phyloP scores from a whole-genome alignment of 2,888 invertebrate genomes.

The Drosophila mayaguana region DNA sequence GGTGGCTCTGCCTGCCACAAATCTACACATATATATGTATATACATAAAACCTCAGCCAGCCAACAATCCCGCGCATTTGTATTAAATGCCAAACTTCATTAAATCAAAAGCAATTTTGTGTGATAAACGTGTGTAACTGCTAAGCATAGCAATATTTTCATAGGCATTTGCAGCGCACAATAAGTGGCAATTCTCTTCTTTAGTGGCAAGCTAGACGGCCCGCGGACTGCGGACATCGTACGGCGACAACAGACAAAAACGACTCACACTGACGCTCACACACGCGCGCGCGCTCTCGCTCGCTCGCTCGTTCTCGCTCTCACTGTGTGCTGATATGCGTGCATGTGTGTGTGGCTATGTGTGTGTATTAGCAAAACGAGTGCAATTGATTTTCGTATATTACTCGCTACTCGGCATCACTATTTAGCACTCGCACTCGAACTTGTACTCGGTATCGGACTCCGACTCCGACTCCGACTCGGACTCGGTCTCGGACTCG shows the following conservation, averaged over 20 bases:
- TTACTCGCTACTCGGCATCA: constrained; percentile 45
- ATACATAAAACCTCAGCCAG: constrained; percentile 14
- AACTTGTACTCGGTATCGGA: constrained; percentile 26
- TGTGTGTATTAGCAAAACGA: constrained; percentile 60
- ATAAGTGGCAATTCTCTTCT: constrained; percentile 9
- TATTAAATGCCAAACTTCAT: constrained; percentile 24
- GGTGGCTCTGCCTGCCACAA: constrained; percentile 34
- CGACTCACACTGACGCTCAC: constrained; percentile 48
- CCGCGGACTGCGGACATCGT: constrained; percentile 21
- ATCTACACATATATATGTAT: constrained; percentile 21
- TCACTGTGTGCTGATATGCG: constrained; percentile 24
- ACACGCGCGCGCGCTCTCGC: constrained; percentile 18
- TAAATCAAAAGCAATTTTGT: constrained; percentile 8
- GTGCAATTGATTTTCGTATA: constrained; percentile 63
- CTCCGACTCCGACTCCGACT: constrained; percentile 31
- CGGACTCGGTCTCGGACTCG: constrained; percentile 9
- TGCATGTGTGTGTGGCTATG: constrained; percentile 27
- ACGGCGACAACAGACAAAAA: constrained; percentile 43
- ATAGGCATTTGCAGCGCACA: constrained; percentile 39
- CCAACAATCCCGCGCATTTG: constrained; percentile 49
- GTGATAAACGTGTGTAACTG: constrained; percentile 4
- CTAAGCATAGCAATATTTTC: constrained; percentile 15
- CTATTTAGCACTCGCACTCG: constrained; percentile 21
- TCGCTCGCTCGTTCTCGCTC: constrained; percentile 14
- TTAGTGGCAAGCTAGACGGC: constrained; percentile 23